Conservation (phyloP, 2,888 invertebrate genomes). For the Adelognathus sp. region DNA sequence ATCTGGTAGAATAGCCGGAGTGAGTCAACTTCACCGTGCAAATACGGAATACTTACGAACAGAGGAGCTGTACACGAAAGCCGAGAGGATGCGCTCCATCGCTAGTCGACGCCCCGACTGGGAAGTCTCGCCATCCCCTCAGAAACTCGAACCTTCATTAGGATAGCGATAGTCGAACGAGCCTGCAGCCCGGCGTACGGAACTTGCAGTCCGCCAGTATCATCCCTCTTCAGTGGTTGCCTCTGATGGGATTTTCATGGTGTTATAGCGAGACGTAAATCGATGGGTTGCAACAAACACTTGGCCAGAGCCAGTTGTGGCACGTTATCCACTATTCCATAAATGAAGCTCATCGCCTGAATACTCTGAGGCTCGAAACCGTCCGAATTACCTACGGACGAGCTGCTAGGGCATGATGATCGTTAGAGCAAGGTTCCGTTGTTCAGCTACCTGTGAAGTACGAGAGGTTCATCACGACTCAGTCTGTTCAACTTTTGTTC, state of each 20-base stretch:
- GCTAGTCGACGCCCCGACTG: neutral
- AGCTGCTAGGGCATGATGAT: no score
- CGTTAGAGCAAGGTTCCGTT: no score
- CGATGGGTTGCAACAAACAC: no score
- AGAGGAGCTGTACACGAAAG: neutral
- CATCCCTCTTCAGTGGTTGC: neutral
- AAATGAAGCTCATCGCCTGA: no score
- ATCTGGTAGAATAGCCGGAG: neutral
- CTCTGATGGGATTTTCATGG: neutral
- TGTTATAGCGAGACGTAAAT: no score
- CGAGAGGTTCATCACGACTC: no score
- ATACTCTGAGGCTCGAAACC: no score
- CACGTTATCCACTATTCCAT: no score
- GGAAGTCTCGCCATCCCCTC: neutral
- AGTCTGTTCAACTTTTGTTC: no score
- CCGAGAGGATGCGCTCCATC: neutral
- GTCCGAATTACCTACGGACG: no score
- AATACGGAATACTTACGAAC: neutral
- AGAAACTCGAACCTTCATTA: neutral
- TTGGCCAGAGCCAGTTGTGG: no score
- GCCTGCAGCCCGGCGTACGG: neutral
- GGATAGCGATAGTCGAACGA: neutral
- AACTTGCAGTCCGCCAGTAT: neutral
- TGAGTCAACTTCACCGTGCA: neutral
- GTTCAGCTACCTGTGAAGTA: no score